phyloP scores from a whole-genome alignment of 2,888 invertebrate genomes.

The Lasioglossum malachurum region DNA sequence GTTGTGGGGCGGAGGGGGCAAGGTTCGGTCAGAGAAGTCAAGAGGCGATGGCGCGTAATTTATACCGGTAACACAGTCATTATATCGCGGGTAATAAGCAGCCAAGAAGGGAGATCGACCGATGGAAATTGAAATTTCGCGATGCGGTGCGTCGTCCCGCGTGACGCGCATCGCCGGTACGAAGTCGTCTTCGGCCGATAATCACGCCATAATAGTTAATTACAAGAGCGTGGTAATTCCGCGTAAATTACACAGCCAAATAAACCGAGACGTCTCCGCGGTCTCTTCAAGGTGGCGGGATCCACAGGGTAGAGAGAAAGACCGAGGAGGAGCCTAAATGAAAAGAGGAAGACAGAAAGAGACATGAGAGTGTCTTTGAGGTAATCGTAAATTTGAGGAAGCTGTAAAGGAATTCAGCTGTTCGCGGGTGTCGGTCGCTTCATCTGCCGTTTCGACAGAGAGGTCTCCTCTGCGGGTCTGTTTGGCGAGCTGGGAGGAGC shows the following conservation, averaged over 20 bases:
- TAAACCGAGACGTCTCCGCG: constrained; percentile 38
- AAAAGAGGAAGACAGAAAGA: constrained; percentile 21
- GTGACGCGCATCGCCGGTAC: constrained; percentile 1
- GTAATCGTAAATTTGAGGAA: constrained; percentile 53
- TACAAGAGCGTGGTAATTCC: constrained; percentile 61
- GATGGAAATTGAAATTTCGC: constrained; percentile 65
- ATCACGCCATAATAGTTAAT: constrained; percentile 65
- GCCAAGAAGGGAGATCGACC: constrained; percentile 49
- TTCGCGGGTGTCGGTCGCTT: constrained; percentile 48
- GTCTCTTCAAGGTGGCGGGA: neutral
- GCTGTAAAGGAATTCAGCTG: constrained; percentile 10
- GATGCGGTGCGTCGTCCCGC: constrained; percentile 37
- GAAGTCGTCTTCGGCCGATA: constrained; percentile 60
- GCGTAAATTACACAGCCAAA: constrained; percentile 61
- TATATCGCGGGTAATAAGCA: constrained; percentile 59
- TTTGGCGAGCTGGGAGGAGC: constrained; percentile 78
- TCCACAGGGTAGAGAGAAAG: neutral
- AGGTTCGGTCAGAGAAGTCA: constrained; percentile 33
- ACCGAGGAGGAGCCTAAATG: neutral
- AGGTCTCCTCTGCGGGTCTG: constrained; percentile 43
- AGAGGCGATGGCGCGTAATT: constrained; percentile 50
- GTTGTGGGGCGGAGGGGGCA: neutral
- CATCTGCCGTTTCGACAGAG: constrained; percentile 40
- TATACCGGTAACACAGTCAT: constrained; percentile 61
- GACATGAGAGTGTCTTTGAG: neutral